These are phyloP conservation scores for Myotis yumanensis DNA, from an alignment of 2,113 vertebrate species.

Conservation along the genomic window DNA sequence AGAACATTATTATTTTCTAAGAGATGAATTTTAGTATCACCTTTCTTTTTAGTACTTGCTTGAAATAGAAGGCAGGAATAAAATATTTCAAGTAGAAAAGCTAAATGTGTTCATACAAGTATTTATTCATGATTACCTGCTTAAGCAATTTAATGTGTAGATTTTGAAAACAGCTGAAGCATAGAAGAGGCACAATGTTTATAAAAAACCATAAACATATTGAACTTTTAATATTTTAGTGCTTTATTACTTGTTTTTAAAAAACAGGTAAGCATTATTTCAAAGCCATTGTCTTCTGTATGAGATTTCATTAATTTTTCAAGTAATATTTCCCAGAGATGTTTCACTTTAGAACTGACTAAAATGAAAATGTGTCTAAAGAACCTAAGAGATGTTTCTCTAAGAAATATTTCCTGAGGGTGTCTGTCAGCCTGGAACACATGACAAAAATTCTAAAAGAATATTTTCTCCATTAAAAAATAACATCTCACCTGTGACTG, in stretches of 20 bases:
- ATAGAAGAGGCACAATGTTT: neutral
- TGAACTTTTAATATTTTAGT: slow-evolving; percentile 21
- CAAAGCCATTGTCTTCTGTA: slow-evolving; percentile 73
- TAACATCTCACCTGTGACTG: slow-evolving; percentile 62
- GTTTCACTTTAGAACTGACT: slow-evolving; percentile 82
- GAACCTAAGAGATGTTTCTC: slow-evolving; percentile 65
- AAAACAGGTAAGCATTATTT: slow-evolving; percentile 61
- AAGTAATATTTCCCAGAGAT: slow-evolving; percentile 77
- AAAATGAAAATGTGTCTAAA: slow-evolving; percentile 82
- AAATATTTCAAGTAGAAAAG: neutral
- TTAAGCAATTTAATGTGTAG: neutral
- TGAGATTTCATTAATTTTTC: slow-evolving; percentile 81
- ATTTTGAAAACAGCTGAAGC: neutral
- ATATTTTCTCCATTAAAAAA: slow-evolving; percentile 75
- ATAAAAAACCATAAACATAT: neutral
- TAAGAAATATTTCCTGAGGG: slow-evolving; percentile 52
- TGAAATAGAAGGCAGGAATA: neutral
- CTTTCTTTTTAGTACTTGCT: neutral
- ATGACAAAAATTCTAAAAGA: slow-evolving; percentile 67
- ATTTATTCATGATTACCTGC: neutral
- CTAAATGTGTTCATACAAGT: neutral
- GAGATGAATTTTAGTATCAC: neutral
- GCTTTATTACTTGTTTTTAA: neutral
- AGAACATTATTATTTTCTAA: neutral
- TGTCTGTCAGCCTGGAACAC: slow-evolving; percentile 75